These are phyloP conservation scores for Ibidorhyncha struthersii DNA, from an alignment of 2,113 vertebrate genomes.

Conservation along the genomic window DNA sequence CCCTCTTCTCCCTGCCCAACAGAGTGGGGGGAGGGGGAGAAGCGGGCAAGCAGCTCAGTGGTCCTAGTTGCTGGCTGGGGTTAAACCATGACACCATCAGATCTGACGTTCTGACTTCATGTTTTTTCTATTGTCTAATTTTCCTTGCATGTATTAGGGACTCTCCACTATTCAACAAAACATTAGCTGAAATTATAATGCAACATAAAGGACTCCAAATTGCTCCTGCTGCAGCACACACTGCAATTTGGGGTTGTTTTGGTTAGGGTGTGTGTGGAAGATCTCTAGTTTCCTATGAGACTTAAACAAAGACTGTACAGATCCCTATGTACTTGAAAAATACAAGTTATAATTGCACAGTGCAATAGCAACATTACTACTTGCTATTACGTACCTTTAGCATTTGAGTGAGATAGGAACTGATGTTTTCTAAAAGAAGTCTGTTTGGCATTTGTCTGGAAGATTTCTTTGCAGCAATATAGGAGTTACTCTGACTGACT, in stretches of 20 bases:
- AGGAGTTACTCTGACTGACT: slow-evolving; percentile 90
- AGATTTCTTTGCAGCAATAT: slow-evolving; percentile 87
- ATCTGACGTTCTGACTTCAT: neutral
- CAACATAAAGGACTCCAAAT: neutral
- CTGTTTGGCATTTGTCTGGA: slow-evolving; percentile 83
- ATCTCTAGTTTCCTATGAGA: neutral
- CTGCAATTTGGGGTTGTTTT: neutral
- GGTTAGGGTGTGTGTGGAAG: neutral
- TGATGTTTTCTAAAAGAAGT: slow-evolving; percentile 81
- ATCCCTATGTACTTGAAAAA: neutral
- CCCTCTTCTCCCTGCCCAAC: neutral
- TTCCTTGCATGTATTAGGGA: neutral
- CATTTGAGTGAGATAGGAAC: slow-evolving; percentile 88
- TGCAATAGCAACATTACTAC: neutral
- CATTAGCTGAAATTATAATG: neutral
- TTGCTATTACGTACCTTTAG: slow-evolving; percentile 81
- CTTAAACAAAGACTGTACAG: neutral
- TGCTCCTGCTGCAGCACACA: neutral
- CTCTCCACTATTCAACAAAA: neutral
- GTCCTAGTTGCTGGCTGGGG: neutral
- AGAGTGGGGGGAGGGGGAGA: neutral
- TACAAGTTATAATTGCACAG: neutral
- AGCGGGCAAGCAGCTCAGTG: no score
- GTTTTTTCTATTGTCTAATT: neutral
- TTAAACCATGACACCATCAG: neutral